Base-by-base conservation (phyloP, 2,888 invertebrate genomes). In the Caenorhabditis auriculariae region DNA sequence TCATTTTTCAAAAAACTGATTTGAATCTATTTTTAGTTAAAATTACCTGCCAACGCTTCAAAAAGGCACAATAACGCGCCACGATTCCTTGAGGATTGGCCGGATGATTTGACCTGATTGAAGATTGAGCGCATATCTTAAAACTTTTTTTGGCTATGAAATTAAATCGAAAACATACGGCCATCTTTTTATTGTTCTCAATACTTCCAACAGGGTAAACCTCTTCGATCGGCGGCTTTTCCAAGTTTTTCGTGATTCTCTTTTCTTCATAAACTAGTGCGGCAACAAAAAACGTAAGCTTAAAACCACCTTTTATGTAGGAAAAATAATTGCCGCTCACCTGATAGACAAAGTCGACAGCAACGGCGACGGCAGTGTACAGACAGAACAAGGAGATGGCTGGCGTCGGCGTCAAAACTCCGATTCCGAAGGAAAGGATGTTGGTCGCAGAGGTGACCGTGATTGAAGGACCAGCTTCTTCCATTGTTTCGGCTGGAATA, bases 361-460 rank as follows among this genome's bases (percentile, higher is more conserved):
- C 56, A 3, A 74, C 63, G 7, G 65, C 75, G 7, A 71, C 61
- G 41, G 70, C 58, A 2, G 75, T 72, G 49, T 72, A 75, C 1
- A 75, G 54, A 43, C 75, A 75, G 54, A 75, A 75, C 1, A 72
- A 37, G 0, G 70, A 70, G 21, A 74, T 75, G 4, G 75, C 75
- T 0, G 75, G 75, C 3, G 72, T 74, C 5, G 72, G 63, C 2
- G 75, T 72, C 12, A 68, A 44, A 38, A 71, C 59, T 29, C 66
- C 75, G 19, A 75, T 70, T 9, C 60, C 73, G 35, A 75, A 75
- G 1, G 72, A 72, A 15, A 75, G 59, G n/a, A 64, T 65, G 35
- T 75, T 75, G 7, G 73, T 75, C 21, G 68, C 70, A 9, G 73
- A 74, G 12, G 75, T 75, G 7, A 75, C 70, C 7, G 73, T 74